phyloP scores from a whole-genome alignment of 2,888 invertebrate species.

The Abrostola tripartita region DNA sequence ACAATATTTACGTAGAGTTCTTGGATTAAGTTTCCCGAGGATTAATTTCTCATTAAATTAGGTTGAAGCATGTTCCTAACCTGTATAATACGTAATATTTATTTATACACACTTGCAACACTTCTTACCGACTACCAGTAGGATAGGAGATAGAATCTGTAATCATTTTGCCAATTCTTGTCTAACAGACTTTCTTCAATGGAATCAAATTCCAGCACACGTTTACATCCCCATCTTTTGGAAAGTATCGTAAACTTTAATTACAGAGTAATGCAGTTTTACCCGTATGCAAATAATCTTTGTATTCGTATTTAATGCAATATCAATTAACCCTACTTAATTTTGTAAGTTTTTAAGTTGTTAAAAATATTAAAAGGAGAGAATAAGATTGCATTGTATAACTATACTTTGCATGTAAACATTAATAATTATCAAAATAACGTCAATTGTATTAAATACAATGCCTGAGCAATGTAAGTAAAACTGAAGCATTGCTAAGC shows the following conservation, averaged over 20 bases:
- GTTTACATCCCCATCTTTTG: conserved; percentile 39
- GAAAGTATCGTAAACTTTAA: conserved; percentile 37
- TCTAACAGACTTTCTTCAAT: conserved; percentile 56
- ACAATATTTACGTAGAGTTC: conserved; percentile 41
- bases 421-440: conserved; percentile 64
- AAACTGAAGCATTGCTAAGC: conserved; percentile 71
- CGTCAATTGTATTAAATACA: conserved; percentile 87
- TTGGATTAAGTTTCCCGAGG: conserved; percentile 46
- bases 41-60: conserved; percentile 54
- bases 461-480: conserved; percentile 72
- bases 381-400: conserved; percentile 86
- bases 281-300: conserved; percentile 28
- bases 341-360: conserved; percentile 78
- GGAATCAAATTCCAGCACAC: conserved; percentile 78
- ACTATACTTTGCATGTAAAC: conserved; percentile 78
- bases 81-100: conserved; percentile 69
- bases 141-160: conserved; percentile 56
- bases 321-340: conserved; percentile 50
- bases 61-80: conserved; percentile 74
- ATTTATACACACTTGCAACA: conserved; percentile 65
- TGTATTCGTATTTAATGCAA: conserved; percentile 47
- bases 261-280: conserved; percentile 42
- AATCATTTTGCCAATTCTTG: conserved; percentile 59
- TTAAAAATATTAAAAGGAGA: conserved; percentile 83
- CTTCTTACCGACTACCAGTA: conserved; percentile 59